Evolutionary conservation across 2,888 invertebrate genomes (phyloP).

Genomic region (Tanypteryx hageni): DNA sequence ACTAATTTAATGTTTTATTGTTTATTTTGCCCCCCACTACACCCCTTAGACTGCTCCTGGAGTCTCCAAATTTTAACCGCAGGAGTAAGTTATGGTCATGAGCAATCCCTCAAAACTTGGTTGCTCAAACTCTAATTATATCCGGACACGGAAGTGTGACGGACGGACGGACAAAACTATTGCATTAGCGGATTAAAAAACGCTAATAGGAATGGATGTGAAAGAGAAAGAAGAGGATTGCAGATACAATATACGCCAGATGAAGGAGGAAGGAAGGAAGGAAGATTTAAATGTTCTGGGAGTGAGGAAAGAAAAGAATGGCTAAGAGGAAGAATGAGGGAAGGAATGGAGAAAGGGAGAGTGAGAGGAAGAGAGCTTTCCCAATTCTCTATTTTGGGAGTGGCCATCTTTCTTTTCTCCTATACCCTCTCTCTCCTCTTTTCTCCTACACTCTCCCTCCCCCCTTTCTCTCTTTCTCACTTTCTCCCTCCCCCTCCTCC

Average conservation of each 20-base stretch:
- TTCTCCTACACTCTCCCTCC: background rate
- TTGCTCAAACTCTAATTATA: too few species aligned
- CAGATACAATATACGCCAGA: too few species aligned
- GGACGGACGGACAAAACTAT: background rate
- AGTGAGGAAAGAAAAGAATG: background rate
- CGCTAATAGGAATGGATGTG: background rate
- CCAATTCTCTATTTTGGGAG: slow-evolving; percentile 39
- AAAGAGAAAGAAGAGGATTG: too few species aligned
- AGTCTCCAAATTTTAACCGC: too few species aligned
- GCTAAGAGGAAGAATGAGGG: background rate
- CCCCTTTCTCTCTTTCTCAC: background rate
- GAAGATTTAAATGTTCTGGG: background rate
- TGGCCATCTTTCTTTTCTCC: background rate
- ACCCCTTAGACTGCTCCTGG: too few species aligned
- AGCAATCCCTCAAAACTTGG: too few species aligned
- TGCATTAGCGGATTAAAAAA: background rate
- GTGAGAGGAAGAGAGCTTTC: slow-evolving; percentile 27
- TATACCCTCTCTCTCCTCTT: background rate
- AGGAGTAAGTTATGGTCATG: too few species aligned
- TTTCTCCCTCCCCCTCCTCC: background rate
- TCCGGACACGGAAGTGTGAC: background rate
- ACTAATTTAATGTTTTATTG: too few species aligned
- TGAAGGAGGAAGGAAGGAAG: too few species aligned
- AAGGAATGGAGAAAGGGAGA: background rate
- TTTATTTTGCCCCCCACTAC: too few species aligned